Evolutionary conservation across 2,113 vertebrate genomes (phyloP).

Genomic region (Pluvianellus socialis): DNA sequence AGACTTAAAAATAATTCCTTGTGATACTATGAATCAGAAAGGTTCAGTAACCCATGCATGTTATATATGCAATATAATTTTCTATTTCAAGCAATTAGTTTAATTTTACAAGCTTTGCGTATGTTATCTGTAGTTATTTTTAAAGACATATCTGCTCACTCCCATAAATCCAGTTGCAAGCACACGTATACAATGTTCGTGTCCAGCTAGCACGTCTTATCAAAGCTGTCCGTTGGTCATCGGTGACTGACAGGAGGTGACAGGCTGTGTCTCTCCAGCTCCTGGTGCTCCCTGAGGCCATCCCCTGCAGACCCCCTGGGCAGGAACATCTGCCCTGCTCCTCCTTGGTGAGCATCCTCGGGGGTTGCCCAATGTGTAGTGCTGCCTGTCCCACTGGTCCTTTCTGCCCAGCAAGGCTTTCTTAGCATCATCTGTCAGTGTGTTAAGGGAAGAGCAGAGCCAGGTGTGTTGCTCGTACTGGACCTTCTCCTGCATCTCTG

Average conservation of each 20-base stretch:
- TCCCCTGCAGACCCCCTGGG: neutral
- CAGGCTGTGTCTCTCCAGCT: neutral
- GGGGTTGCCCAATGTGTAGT: rapidly evolving
- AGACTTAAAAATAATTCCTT: neutral
- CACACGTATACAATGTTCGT: rapidly evolving
- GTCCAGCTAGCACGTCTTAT: rapidly evolving
- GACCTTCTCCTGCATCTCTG: neutral
- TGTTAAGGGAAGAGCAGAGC: rapidly evolving
- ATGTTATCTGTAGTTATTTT: neutral
- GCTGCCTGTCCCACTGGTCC: neutral
- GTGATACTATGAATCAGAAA: neutral
- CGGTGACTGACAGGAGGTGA: neutral
- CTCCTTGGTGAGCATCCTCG: neutral
- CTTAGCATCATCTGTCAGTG: rapidly evolving
- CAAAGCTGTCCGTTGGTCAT: neutral
- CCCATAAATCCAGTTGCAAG: neutral
- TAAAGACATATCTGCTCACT: neutral
- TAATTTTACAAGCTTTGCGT: neutral
- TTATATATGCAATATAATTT: neutral
- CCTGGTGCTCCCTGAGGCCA: neutral
- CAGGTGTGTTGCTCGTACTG: neutral
- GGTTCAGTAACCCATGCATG: rapidly evolving
- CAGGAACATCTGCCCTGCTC: neutral
- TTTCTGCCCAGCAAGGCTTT: neutral
- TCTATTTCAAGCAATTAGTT: neutral